These are phyloP conservation scores for Sebastes minor DNA, from an alignment of 2,797 vertebrate species.

Conservation along the genomic window DNA sequence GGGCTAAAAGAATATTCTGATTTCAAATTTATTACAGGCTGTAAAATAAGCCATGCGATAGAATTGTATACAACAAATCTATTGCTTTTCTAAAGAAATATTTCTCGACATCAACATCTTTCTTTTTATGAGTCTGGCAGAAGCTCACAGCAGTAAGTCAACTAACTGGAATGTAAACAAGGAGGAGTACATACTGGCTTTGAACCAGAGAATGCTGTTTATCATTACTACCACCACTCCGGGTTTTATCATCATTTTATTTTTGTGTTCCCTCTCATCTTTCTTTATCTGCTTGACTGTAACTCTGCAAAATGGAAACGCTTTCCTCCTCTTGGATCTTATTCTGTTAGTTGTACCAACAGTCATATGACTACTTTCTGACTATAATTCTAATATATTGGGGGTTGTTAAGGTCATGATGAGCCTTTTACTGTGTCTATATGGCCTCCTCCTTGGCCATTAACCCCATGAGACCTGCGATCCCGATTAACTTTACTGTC, in stretches of 20 bases:
- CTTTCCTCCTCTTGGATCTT: not conserved
- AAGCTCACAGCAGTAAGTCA: conserved; percentile 25
- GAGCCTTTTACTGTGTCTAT: not conserved
- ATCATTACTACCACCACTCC: conserved; percentile 4
- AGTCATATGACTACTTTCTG: not conserved
- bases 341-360: not conserved
- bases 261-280: not conserved
- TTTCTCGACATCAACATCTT: conserved; percentile 5
- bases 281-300: not conserved
- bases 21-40: not conserved
- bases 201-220: conserved; percentile 10
- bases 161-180: conserved; percentile 42
- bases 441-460: not conserved
- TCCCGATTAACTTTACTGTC: no score
- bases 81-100: conserved; percentile 17
- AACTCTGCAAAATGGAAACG: not conserved
- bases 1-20: not conserved
- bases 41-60: not conserved
- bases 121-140: conserved; percentile 41
- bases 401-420: not conserved
- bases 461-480: no score
- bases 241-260: conserved; percentile 12
- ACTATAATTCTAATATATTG: not conserved
- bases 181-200: conserved; percentile 7
- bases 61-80: conserved; percentile 10